A percentile compares a stretch with the other conserved stretches of the same genome.
Conservation (phyloP, 2,113 vertebrate genomes). For the Trochalopteron elliotii region DNA sequence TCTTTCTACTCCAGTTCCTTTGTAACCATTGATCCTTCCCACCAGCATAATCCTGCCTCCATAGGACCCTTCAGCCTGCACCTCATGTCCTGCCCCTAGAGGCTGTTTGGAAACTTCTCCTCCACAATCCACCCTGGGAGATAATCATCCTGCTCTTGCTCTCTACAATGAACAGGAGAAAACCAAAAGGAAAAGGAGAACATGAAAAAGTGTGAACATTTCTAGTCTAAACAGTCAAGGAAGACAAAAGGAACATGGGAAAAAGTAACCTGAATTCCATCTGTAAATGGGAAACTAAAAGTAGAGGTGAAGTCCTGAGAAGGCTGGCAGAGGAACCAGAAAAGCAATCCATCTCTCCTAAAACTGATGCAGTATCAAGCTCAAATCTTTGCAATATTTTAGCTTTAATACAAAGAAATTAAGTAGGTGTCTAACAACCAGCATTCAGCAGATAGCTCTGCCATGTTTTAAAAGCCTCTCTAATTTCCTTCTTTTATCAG, state of each 20-base stretch:
- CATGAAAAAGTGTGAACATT: neutral
- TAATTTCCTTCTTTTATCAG: neutral
- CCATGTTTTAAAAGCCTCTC: neutral
- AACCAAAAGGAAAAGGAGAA: neutral
- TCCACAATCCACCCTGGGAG: fast-evolving
- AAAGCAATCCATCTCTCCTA: neutral
- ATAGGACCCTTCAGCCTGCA: neutral
- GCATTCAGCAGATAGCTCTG: neutral
- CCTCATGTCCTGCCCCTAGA: neutral
- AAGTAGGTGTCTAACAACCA: neutral
- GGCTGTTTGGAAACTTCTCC: neutral
- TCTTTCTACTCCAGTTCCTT: neutral
- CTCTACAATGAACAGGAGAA: neutral
- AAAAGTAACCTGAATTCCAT: neutral
- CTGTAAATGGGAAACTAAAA: neutral
- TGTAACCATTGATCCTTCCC: neutral
- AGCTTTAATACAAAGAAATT: neutral
- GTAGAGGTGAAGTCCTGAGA: neutral
- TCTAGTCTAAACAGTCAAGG: neutral
- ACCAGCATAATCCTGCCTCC: neutral
- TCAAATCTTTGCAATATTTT: neutral
- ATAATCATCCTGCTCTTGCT: neutral
- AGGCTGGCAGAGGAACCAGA: neutral
- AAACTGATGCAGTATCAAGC: neutral
- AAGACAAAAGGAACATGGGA: neutral